phyloP scores from a whole-genome alignment of 92 coral and sea anemone species.

The Pocillopora meandrina region DNA sequence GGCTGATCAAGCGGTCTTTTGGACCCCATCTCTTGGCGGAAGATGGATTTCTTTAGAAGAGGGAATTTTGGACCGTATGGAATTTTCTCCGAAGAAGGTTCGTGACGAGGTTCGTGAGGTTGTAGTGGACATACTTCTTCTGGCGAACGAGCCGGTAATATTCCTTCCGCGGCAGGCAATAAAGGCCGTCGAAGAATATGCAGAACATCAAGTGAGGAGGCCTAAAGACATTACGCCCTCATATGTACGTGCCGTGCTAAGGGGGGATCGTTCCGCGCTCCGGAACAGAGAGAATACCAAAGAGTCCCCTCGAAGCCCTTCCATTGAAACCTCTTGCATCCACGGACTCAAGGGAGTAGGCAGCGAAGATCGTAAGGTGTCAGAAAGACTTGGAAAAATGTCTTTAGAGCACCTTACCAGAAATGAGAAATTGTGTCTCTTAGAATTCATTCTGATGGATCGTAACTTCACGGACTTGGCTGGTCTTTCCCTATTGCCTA shows the following conservation, averaged over 20 bases:
- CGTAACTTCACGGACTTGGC: constrained; percentile 60
- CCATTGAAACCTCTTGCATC: background rate
- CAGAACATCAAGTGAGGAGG: constrained; percentile 36
- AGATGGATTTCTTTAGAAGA: constrained; percentile 86
- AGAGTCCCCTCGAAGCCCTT: background rate
- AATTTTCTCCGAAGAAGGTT: constrained; percentile 57
- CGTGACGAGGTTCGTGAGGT: constrained; percentile 67
- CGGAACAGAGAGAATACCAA: background rate
- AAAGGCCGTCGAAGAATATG: constrained; percentile 77
- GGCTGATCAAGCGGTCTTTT: constrained; percentile 70
- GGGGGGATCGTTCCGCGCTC: constrained; percentile 3
- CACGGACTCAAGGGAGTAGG: constrained; percentile 12
- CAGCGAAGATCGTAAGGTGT: background rate
- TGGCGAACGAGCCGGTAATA: constrained; percentile 74
- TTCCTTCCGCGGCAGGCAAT: constrained; percentile 73
- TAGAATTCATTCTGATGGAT: constrained; percentile 81
- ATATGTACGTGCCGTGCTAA: constrained; percentile 71
- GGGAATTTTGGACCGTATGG: constrained; percentile 77
- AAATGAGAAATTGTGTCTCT: constrained; percentile 66
- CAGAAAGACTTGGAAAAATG: background rate
- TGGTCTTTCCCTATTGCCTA: constrained; percentile 90
- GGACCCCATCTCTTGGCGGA: constrained; percentile 80
- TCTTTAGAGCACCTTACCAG: constrained; percentile 39
- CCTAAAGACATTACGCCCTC: constrained; percentile 78
- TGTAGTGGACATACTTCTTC: constrained; percentile 64